These are phyloP conservation scores for Zaprionus vittiger DNA, from an alignment of 1,140 invertebrate species.

Conservation along the genomic window DNA sequence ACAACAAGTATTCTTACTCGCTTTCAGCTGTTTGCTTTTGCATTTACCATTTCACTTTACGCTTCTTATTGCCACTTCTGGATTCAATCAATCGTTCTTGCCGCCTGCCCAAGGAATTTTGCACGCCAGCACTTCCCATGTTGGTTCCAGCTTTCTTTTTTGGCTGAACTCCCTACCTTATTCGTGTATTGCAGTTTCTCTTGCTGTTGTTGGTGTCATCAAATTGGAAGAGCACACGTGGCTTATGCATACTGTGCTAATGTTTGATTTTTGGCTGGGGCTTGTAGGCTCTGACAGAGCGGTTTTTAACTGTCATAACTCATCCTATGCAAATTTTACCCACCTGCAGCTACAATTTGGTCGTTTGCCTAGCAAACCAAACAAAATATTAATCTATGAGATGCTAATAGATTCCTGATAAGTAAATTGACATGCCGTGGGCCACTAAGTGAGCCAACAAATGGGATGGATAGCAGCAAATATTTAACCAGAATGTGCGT, in stretches of 20 bases:
- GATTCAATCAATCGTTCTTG: slow-evolving; percentile 78
- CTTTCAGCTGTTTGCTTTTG: slow-evolving; percentile 66
- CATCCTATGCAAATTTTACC: slow-evolving; percentile 15
- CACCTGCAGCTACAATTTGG: slow-evolving; percentile 34
- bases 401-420: slow-evolving; percentile 76
- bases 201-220: not conserved
- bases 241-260: slow-evolving; percentile 59
- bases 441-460: slow-evolving; percentile 50
- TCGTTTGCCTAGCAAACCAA: slow-evolving; percentile 31
- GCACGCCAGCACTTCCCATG: slow-evolving; percentile 34
- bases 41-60: slow-evolving; percentile 64
- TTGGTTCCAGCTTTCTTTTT: slow-evolving; percentile 5
- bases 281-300: slow-evolving; percentile 18
- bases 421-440: slow-evolving; percentile 69
- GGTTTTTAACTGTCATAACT: slow-evolving; percentile 5
- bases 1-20: slow-evolving; percentile 6
- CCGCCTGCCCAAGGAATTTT: slow-evolving; percentile 56
- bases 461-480: slow-evolving; percentile 56
- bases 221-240: not conserved
- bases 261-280: slow-evolving; percentile 58
- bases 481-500: slow-evolving; percentile 62
- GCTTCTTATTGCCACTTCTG: slow-evolving; percentile 81
- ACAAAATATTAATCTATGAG: slow-evolving; percentile 77
- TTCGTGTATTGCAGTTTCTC: not conserved
- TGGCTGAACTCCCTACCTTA: slow-evolving; percentile 7